phyloP scores from a whole-genome alignment of 2,797 vertebrate species.

The Enteromius afrohamiltoni region DNA sequence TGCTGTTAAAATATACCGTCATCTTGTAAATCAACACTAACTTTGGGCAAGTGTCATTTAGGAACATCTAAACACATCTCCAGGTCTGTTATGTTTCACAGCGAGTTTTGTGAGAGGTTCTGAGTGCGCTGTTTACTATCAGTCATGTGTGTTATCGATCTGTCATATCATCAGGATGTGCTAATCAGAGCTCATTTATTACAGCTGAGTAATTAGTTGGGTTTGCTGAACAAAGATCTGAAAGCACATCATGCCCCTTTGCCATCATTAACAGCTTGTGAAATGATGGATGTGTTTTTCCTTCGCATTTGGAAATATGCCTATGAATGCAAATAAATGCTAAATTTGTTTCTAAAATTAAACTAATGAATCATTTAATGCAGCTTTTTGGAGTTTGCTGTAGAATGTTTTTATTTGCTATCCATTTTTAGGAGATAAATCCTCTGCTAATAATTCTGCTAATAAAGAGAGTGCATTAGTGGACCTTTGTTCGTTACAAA shows the following conservation, averaged over 20 bases:
- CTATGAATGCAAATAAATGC: background rate
- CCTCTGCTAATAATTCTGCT: background rate
- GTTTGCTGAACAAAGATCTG: conserved; percentile 3
- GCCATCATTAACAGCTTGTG: conserved; percentile 14
- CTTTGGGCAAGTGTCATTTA: conserved; percentile 76
- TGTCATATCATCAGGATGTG: conserved; percentile 27
- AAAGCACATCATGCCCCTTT: conserved; percentile 6
- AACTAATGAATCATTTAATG: background rate
- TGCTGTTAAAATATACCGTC: conserved; percentile 83
- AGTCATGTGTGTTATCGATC: conserved; percentile 10
- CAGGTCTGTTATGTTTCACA: conserved; percentile 43
- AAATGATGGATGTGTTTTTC: background rate
- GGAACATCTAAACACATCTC: conserved; percentile 64
- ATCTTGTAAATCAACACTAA: conserved; percentile 88
- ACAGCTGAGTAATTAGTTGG: conserved; percentile 22
- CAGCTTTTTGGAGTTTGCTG: background rate
- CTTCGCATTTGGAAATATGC: background rate
- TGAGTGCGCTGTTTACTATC: conserved; percentile 29
- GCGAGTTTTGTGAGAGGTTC: conserved; percentile 15
- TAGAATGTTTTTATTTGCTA: background rate
- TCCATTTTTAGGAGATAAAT: background rate
- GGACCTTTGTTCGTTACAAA: background rate
- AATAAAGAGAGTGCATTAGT: background rate
- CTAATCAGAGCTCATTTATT: conserved; percentile 37
- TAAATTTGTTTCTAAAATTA: background rate